Evolutionary conservation across 2,113 vertebrate species (phyloP), one percentile per base, ranked within the genome.

Genomic region (Clupea harengus): DNA sequence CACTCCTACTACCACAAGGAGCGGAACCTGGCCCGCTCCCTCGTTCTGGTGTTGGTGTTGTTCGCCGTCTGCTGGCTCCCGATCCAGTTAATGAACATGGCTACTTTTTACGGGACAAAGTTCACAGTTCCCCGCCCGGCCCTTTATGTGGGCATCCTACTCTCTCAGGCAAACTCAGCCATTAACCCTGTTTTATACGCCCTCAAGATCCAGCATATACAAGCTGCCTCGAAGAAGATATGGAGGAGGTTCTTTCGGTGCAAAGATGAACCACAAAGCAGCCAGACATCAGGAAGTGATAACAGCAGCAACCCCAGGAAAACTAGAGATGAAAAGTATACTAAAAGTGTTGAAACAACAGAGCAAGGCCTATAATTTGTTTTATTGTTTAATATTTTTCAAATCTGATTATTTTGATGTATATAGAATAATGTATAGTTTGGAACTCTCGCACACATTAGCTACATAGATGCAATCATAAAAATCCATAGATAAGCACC

Each of bases 161-260:
- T 98, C 7, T 95, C 95, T 83, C 97, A 97, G 0, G 95, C 92
- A 9, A 97, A 97, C 83, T 98, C 97, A 39, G 96, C 95, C 57
- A 92, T 98, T 90, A 98, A 98, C 90, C 97, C 97, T 13, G 86
- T 98, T 0, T 85, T 97, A 67, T 98, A 98, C 0, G 96, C 96
- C 0, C 97, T 91, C 83, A 97, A 94, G 93, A 96, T 98, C 87
- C 93, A 92, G 47, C 97, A 96, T 89, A 96, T 98, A 92, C 96
- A 92, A 91, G 87, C 7, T n/a, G 94, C 92, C 0, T 97, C 96
- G 86, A 46, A 93, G 81, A 90, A 92, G 2, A 92, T 97, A 86
- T 91, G 91, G 93, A 90, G 28, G 81, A n/a, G 10, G 11, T 60
- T 5, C 25, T 6, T 86, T 45, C 15, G 18, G 6, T 88, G 87